Base-by-base conservation (phyloP, 2,888 invertebrate genomes). In the Perdita meconis region DNA sequence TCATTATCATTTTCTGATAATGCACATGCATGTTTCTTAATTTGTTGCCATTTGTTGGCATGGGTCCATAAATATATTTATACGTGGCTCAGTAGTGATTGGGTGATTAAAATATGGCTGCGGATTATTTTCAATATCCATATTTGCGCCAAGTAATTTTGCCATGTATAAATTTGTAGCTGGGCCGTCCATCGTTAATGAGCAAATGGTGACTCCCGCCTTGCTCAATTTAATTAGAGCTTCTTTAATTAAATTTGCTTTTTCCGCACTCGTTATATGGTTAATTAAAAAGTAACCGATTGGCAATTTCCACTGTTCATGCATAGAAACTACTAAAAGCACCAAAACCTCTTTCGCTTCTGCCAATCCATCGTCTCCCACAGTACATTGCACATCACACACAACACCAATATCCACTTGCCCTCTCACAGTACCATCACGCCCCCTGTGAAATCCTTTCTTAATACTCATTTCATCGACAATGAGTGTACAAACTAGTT, bases 1-100 rank as follows among this genome's bases (percentile, higher is more conserved):
- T 47, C 47, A 47, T 47, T 19, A 47, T 47, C 47, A 47, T 44
- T 47, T 47, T 47, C 19, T 47, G 16, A 47, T 47, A 47, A n/a
- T 47, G 16, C 8, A 47, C 10, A 5, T 22, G 47, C 22, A 19
- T 8, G 13, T 6, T 6, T 47, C 47, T 4, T 8, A 47, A 10
- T 8, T 47, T 47, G 10, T 47, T 47, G 4, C 47, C 3, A 47
- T 19, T 5, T 6, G 19, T 8, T 50, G 24, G 0, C 50, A 50
- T 3, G 24, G 50, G 10, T 50, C 50, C 12, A 50, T 22, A 24
- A 50, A 50, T 50, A 50, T 4, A 6, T 50, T 8, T 2, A 50
- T 22, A 50, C 22, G 22, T 24, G 50, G 50, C 12, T 50, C 50
- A 2, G 12, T 50, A 50, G 3, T 50, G 12, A 24, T 8, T 8